These are phyloP conservation scores for Drosophila sp. DNA, from an alignment of 1,140 invertebrate species.

Conservation along the genomic window DNA sequence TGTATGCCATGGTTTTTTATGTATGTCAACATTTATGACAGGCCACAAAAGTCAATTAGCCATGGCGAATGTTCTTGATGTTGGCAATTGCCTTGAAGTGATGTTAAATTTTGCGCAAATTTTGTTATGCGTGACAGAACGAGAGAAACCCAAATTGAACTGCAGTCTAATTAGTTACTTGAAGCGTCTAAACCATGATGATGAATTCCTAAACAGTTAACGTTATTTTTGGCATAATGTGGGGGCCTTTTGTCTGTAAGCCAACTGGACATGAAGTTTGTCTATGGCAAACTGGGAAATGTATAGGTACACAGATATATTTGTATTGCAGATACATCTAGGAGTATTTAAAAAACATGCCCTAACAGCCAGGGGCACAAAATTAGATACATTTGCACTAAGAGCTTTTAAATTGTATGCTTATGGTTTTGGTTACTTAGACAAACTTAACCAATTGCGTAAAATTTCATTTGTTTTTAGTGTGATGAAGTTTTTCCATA, in stretches of 20 bases:
- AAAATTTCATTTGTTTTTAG: too few relatives aligned
- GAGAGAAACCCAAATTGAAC: constrained; percentile 25
- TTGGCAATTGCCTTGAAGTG: neutral
- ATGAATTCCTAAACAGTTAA: constrained; percentile 49
- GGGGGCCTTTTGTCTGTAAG: neutral
- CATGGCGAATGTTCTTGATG: constrained; percentile 29
- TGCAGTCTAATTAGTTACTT: constrained; percentile 56
- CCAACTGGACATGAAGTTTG: constrained; percentile 33
- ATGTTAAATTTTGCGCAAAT: constrained; percentile 17
- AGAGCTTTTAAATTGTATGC: too few relatives aligned
- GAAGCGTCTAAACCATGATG: constrained; percentile 47
- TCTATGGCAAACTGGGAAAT: constrained; percentile 21
- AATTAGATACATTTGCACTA: neutral
- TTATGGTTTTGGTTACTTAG: too few relatives aligned
- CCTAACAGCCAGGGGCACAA: neutral
- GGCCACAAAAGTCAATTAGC: constrained; percentile 71
- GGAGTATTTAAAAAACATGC: constrained; percentile 14
- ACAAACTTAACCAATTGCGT: too few relatives aligned
- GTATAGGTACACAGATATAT: constrained; percentile 3
- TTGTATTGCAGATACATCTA: constrained; percentile 24
- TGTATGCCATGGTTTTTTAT: constrained; percentile 40
- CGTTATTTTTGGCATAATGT: constrained; percentile 13
- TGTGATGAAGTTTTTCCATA: too few relatives aligned
- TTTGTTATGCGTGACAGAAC: constrained; percentile 12
- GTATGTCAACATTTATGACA: constrained; percentile 68